Evolutionary conservation across 1,140 invertebrate genomes (phyloP), one percentile per base, ranked within the genome.

Genomic region (Oryzaephilus surinamensis): DNA sequence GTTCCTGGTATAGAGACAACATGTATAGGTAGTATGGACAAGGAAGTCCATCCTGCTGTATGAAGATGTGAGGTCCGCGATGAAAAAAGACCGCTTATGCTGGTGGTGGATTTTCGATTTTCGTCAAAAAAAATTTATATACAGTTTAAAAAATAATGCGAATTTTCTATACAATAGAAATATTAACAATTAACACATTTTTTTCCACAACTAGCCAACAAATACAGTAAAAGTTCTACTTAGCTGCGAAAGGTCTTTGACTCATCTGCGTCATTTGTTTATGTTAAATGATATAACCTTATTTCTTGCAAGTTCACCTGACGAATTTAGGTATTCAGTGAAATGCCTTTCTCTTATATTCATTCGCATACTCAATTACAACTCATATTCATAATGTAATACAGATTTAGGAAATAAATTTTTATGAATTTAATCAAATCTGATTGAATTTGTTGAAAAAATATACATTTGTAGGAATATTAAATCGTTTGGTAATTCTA

Each of bases 211-310:
- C 1, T 1, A 24, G 11, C 23, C 10, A 7, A 6, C 23, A 21
- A 21, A 21, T 21, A 10, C 23, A 31, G 38, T 32, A 40, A 31
- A 31, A 40, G 38, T 40, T 40, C 30, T 19, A 33, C 20, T 33
- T 40, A 15, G 5, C 11, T 40, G 11, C 2, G 4, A 12, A 28
- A 33, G 41, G 41, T 43, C 41, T 38, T 43, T 43, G 41, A 43
- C 34, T 28, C 31, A 33, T 32, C 26, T 10, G 26, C 35, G 38
- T 24, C 35, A 38, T 38, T 43, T 43, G 41, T 43, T 43, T 43
- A 38, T 43, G 14, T 24, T 33, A 38, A 43, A 43, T 43, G 41
- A 43, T 38, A 38, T 43, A 43, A 43, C 35, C 41, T 43, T 43
- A 38, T 38, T 43, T 42, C 40, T 24, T 21, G 40, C 32, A 18